These are phyloP conservation scores for Dreissena polymorpha DNA, from an alignment of 1,140 invertebrate species.

Conservation along the genomic window DNA sequence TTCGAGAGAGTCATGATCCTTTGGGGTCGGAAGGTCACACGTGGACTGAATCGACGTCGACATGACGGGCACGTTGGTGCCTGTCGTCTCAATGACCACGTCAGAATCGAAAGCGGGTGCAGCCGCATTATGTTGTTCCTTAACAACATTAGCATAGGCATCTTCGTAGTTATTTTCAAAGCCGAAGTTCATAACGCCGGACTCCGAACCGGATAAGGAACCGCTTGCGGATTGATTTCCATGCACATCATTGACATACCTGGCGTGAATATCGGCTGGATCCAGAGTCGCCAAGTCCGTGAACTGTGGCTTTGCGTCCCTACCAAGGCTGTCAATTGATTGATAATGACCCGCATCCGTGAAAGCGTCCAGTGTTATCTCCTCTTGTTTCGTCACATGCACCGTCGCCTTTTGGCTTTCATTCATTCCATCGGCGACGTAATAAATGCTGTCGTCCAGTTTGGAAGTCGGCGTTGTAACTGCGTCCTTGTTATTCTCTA, in stretches of 20 bases:
- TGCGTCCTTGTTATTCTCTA: background rate
- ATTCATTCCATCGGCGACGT: conserved; percentile 19
- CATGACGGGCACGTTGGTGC: background rate
- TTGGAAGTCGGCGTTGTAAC: background rate
- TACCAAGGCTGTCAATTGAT: conserved; percentile 20
- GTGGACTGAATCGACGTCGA: background rate
- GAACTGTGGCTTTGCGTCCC: conserved; percentile 6
- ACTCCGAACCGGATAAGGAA: background rate
- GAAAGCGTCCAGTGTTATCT: background rate
- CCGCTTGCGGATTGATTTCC: background rate
- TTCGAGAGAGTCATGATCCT: too few species aligned
- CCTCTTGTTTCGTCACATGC: background rate
- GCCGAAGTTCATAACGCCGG: too few species aligned
- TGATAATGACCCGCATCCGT: conserved; percentile 14
- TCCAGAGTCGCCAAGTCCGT: background rate
- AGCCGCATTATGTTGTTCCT: background rate
- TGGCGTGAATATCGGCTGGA: background rate
- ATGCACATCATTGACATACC: background rate
- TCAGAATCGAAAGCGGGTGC: background rate
- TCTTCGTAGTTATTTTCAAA: background rate
- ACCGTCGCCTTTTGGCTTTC: background rate
- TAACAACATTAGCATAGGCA: background rate
- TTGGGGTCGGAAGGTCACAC: too few species aligned
- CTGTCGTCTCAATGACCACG: conserved; percentile 1
- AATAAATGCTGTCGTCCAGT: conserved; percentile 26